Evolutionary conservation across 2,113 vertebrate genomes (phyloP), one percentile per base, ranked within the genome.

Genomic region (Leuciscus idus): DNA sequence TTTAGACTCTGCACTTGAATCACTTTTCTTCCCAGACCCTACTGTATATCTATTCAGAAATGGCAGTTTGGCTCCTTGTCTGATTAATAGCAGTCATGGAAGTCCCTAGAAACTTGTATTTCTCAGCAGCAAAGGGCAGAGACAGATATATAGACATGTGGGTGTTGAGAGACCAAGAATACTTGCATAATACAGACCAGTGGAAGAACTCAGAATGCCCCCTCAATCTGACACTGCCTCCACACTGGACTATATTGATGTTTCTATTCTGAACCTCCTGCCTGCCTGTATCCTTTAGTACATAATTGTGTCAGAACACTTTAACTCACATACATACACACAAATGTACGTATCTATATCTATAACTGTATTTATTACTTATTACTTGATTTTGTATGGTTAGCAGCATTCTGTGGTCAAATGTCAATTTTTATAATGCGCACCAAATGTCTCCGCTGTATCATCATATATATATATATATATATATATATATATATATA

Each of bases 1-100:
- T 26, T 28, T 64, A 12, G n/a, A 64, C 28, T 13, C 11, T 13
- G 61, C 3, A 12, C n/a, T 64, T 11, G 4, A 64, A 21, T 8
- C 0, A 6, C 2, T 64, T 13, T 4, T 43, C n/a, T 39, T 72
- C 2, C 21, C 4, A 52, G 17, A 57, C 55, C 19, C 19, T 57
- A 7, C 55, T 57, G 21, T 72, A 72, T 36, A 79, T 36, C 1
- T 78, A 73, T 78, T 36, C 30, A 9, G 10, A 23, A 11, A 39
- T 39, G 10, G 3, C 21, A 92, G 94, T 93, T 93, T 93, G 91
- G 89, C 91, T 82, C 79, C 68, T 84, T 92, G 85, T 90, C 91
- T 93, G 93, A 95, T 94, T 94, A 93, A 94, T 87, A 80, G 90
- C 86, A 82, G 85, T 81, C 8, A 74, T 90, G 52, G 43, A 73